Evolutionary conservation across 2,113 vertebrate genomes (phyloP).

Genomic region (Euleptes europaea): DNA sequence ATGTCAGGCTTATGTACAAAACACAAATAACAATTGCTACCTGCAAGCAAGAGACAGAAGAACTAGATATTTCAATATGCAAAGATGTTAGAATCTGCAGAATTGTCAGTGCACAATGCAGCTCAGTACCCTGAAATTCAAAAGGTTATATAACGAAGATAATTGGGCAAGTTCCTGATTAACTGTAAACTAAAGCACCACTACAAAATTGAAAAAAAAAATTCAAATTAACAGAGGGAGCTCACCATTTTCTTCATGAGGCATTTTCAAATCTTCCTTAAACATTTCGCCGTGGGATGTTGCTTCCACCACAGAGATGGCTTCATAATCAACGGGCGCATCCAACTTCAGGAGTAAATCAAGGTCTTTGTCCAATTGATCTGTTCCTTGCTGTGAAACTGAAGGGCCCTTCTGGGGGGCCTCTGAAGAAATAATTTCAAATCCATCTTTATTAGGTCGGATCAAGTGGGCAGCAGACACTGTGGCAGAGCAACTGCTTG

Average conservation of each 20-base stretch:
- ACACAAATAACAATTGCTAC: not conserved
- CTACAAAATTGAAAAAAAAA: not conserved
- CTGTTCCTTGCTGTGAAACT: constrained; percentile 41
- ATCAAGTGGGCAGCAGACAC: constrained; percentile 6
- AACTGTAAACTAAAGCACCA: not conserved
- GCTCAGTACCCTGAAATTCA: not conserved
- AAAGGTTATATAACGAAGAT: not conserved
- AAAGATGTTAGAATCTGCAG: constrained; percentile 30
- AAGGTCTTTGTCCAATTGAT: constrained; percentile 84
- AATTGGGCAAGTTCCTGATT: not conserved
- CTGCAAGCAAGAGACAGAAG: constrained; percentile 7
- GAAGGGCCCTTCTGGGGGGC: constrained; percentile 7
- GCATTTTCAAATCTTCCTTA: constrained; percentile 47
- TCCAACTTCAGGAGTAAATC: constrained; percentile 86
- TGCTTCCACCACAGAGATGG: not conserved
- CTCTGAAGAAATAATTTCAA: not conserved
- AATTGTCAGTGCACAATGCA: not conserved
- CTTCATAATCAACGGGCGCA: constrained; percentile 61
- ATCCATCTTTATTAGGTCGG: constrained; percentile 29
- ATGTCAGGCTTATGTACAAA: not conserved
- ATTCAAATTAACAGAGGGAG: not conserved
- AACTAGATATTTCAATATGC: not conserved
- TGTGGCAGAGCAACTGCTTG: not conserved
- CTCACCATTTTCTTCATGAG: constrained; percentile 63
- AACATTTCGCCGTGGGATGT: not conserved